Evolutionary conservation across 2,888 invertebrate genomes (phyloP), one percentile per base, ranked within the genome.

Genomic region (Fragum sueziense): DNA sequence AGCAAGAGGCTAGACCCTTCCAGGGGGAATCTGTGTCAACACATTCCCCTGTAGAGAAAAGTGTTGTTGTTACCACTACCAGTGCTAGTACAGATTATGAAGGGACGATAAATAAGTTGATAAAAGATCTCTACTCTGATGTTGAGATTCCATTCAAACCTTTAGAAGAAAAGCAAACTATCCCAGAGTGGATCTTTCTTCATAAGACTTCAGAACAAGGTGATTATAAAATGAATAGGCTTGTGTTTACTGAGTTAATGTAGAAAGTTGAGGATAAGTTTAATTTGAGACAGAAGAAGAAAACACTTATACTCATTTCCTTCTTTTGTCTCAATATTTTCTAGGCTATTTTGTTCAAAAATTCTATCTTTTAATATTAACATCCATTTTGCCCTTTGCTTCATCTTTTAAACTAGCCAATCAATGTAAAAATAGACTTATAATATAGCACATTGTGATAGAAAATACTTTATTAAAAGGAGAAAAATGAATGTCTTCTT

Each of bases 71-170:
- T 17, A 34, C 31, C 20, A 20, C 7, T 29, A 14, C 41, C 11
- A 51, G 29, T 33, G 22, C 33, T 31, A 47, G 65, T 29, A 25
- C 61, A 29, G 72, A 75, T 68, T 72, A 73, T 69, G 79, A 75
- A 31, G 54, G 70, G 11, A 71, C 82, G 47, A 73, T 85, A 33
- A 75, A 73, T 72, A 71, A 69, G 51, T 47, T 85, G 75, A 78
- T 85, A 27, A 82, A 79, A 70, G 85, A 85, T 75, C 70, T 85
- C 25, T 85, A 85, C 54, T 82, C 82, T 22, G 85, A 83, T 61
- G 71, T 80, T 31, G 76, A 76, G 27, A 73, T 85, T 29, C 79
- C 85, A 1, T 85, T 85, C 77, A 67, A 57, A 41, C 85, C 82
- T 14, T 65, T 84, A 2, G 54, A 61, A 20, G 70, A 74, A 17